Percentiles rank a stretch among this genome's conserved stretches.
Evolutionary conservation across 2,888 invertebrate species (phyloP).

Genomic region (Amphimallon solstitiale): DNA sequence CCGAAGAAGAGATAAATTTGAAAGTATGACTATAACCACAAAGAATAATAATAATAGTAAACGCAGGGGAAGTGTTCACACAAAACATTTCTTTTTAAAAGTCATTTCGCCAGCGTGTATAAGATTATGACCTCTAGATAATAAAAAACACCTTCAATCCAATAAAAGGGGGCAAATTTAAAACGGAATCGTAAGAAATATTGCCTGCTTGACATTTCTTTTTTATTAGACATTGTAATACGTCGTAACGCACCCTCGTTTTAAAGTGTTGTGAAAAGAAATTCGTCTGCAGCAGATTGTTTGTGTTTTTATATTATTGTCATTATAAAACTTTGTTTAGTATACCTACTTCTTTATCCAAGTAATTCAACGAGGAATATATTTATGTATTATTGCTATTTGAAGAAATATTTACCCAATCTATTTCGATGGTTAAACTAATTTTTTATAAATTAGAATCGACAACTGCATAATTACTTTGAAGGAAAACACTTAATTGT

Average conservation of each 20-base stretch:
- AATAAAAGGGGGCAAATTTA: slow-evolving; percentile 47
- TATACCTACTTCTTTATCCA: too few species aligned
- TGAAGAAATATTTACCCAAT: too few species aligned
- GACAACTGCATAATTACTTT: too few species aligned
- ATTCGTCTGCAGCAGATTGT: background rate
- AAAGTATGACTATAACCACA: slow-evolving; percentile 43
- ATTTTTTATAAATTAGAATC: too few species aligned
- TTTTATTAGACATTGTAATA: slow-evolving; percentile 34
- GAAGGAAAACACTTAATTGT: too few species aligned
- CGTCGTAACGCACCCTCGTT: slow-evolving; percentile 9
- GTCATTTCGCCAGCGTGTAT: slow-evolving; percentile 42
- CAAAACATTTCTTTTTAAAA: slow-evolving; percentile 49
- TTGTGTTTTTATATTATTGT: background rate
- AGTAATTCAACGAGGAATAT: too few species aligned
- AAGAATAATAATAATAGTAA: slow-evolving; percentile 48
- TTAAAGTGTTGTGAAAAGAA: slow-evolving; percentile 26
- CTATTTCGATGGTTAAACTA: too few species aligned
- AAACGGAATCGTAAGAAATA: slow-evolving; percentile 42
- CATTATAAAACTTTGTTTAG: slow-evolving; percentile 22
- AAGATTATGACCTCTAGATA: slow-evolving; percentile 37
- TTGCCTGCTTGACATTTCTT: slow-evolving; percentile 43
- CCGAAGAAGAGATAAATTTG: slow-evolving; percentile 45
- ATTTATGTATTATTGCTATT: too few species aligned
- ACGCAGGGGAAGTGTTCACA: slow-evolving; percentile 40
- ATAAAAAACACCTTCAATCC: slow-evolving; percentile 47